Percentiles rank a stretch among this genome's conserved stretches.
phyloP scores from a whole-genome alignment of 2,888 invertebrate species.

The Bembecia ichneumoniformis region DNA sequence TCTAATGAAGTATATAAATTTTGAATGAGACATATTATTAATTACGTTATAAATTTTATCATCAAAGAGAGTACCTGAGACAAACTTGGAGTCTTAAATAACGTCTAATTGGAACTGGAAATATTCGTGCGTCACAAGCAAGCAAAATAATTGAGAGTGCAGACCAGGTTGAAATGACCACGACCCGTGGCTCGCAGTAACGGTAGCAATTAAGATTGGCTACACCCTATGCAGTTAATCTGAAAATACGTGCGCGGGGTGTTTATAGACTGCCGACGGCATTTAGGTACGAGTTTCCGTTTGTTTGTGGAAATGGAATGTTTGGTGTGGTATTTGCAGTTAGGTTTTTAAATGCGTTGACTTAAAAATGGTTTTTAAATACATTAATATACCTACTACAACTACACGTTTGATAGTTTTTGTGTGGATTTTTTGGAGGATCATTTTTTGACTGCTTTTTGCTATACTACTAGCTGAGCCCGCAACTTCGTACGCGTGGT shows the following conservation, averaged over 20 bases:
- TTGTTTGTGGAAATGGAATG: slow-evolving; percentile 39
- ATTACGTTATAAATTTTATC: background rate
- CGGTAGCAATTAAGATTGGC: slow-evolving; percentile 64
- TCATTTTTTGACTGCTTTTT: no score
- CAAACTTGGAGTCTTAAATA: background rate
- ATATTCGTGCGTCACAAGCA: slow-evolving; percentile 30
- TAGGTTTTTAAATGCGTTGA: no score
- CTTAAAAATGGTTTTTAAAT: background rate
- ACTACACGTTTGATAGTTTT: background rate
- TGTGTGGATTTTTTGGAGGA: background rate
- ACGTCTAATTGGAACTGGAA: slow-evolving; percentile 10
- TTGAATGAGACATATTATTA: background rate
- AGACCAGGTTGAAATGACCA: slow-evolving; percentile 51
- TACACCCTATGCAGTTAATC: slow-evolving; percentile 64
- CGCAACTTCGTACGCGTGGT: no score
- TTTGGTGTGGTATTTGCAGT: background rate
- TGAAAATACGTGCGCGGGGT: slow-evolving; percentile 64
- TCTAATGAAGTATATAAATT: background rate
- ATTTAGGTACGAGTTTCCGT: slow-evolving; percentile 25
- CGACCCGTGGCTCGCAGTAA: slow-evolving; percentile 31
- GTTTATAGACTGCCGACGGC: slow-evolving; percentile 60
- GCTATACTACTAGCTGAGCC: no score
- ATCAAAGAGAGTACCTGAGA: background rate
- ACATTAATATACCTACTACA: background rate
- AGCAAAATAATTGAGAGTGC: slow-evolving; percentile 58